phyloP scores from a whole-genome alignment of 2,113 vertebrate species.

The Gulo gulo region DNA sequence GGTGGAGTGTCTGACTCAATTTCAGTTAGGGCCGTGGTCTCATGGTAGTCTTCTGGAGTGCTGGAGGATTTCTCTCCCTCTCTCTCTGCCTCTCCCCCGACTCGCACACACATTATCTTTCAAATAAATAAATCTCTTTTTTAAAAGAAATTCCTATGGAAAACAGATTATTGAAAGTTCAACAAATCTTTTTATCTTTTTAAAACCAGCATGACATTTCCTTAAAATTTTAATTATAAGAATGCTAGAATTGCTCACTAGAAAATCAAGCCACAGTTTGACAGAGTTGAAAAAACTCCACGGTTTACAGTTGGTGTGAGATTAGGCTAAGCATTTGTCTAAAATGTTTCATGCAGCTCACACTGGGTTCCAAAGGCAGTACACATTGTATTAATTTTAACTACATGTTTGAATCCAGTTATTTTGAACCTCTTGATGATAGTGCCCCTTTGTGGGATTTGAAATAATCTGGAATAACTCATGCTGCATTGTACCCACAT shows the following conservation, averaged over 20 bases:
- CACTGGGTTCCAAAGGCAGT: slow-evolving; percentile 27
- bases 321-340: slow-evolving; percentile 53
- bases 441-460: slow-evolving; percentile 46
- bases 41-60: neutral
- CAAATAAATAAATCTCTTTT: neutral
- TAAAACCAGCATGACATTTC: neutral
- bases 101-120: neutral
- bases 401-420: slow-evolving; percentile 56
- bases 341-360: slow-evolving; percentile 44
- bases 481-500: slow-evolving; percentile 34
- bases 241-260: neutral
- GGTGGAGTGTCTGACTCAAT: neutral
- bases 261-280: slow-evolving; percentile 16
- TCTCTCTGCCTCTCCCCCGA: neutral
- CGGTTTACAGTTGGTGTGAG: slow-evolving; percentile 9
- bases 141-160: neutral
- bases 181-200: neutral
- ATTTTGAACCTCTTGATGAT: slow-evolving; percentile 61
- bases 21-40: neutral
- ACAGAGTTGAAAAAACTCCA: slow-evolving; percentile 32
- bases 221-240: slow-evolving; percentile 23
- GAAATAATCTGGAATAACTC: slow-evolving; percentile 14
- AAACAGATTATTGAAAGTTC: neutral
- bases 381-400: slow-evolving; percentile 58
- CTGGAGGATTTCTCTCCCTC: neutral